Evolutionary conservation across 2,113 vertebrate species (phyloP).

Genomic region (Salvelinus sp.): DNA sequence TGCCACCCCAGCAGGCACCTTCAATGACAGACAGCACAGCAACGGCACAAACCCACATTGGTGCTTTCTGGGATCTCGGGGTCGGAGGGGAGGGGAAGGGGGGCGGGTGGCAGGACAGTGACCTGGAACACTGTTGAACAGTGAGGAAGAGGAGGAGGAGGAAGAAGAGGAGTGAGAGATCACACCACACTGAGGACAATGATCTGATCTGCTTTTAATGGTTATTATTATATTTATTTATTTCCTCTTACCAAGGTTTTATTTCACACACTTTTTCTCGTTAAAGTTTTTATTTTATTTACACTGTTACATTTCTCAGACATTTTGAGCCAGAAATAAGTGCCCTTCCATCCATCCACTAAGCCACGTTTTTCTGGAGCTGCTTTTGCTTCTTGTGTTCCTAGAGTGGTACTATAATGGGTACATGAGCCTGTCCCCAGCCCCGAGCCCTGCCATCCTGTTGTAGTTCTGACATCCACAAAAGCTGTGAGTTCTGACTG

Average conservation of each 20-base stretch:
- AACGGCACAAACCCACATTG: too few relatives aligned
- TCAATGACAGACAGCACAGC: conserved; percentile 61
- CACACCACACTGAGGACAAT: conserved; percentile 43
- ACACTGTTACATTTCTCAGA: conserved; percentile 38
- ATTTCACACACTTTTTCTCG: too few relatives aligned
- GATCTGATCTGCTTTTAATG: conserved; percentile 52
- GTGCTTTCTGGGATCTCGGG: conserved; percentile 39
- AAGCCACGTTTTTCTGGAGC: conserved; percentile 66
- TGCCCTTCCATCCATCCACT: conserved; percentile 65
- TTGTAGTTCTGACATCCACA: conserved; percentile 72
- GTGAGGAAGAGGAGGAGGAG: conserved; percentile 58
- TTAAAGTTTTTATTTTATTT: too few relatives aligned
- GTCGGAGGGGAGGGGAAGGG: neutral
- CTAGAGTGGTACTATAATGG: conserved; percentile 82
- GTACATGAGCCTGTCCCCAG: conserved; percentile 69
- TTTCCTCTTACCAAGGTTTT: conserved; percentile 35
- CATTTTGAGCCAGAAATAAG: conserved; percentile 70
- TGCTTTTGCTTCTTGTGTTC: conserved; percentile 73
- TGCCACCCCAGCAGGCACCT: conserved; percentile 53
- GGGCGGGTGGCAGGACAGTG: conserved; percentile 34
- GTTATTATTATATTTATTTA: conserved; percentile 68
- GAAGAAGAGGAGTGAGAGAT: conserved; percentile 35
- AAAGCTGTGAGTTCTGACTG: conserved; percentile 75
- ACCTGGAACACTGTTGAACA: conserved; percentile 66
- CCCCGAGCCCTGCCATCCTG: conserved; percentile 48